Conservation (phyloP, 2,113 vertebrate species). For the Electrona antarctica region DNA sequence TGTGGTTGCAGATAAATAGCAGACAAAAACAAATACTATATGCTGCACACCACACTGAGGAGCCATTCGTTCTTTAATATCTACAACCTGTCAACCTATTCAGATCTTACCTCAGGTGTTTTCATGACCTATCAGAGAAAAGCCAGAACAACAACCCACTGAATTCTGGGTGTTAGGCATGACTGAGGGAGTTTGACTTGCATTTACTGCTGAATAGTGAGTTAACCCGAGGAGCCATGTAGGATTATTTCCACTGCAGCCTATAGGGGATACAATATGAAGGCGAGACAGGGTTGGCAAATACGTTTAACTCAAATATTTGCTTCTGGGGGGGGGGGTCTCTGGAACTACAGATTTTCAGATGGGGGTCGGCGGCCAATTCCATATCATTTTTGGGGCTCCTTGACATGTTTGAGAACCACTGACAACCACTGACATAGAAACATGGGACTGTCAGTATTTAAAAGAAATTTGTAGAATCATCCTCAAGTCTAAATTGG, state of each 20-base stretch:
- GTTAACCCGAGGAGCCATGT: conserved; percentile 55
- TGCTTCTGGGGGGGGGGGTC: no score
- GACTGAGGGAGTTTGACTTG: conserved; percentile 33
- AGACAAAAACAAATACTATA: no score
- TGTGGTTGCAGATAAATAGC: no score
- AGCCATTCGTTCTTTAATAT: conserved; percentile 5
- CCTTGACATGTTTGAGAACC: no score
- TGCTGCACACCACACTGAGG: no score
- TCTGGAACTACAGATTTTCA: no score
- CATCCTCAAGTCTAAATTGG: no score
- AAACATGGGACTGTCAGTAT: no score
- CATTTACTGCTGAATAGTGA: conserved; percentile 60
- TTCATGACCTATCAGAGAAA: neutral
- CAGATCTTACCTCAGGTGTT: conserved; percentile 5
- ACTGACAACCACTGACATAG: no score
- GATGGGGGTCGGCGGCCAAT: no score
- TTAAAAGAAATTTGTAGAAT: no score
- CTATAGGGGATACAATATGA: conserved; percentile 22
- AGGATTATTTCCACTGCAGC: conserved; percentile 33
- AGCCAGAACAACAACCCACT: neutral
- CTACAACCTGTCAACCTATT: neutral
- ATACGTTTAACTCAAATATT: neutral
- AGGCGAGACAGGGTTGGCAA: conserved; percentile 15
- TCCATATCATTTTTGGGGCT: no score
- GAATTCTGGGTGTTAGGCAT: conserved; percentile 16